Base-by-base conservation (phyloP, 2,888 invertebrate genomes). In the Andrena haemorrhoa region DNA sequence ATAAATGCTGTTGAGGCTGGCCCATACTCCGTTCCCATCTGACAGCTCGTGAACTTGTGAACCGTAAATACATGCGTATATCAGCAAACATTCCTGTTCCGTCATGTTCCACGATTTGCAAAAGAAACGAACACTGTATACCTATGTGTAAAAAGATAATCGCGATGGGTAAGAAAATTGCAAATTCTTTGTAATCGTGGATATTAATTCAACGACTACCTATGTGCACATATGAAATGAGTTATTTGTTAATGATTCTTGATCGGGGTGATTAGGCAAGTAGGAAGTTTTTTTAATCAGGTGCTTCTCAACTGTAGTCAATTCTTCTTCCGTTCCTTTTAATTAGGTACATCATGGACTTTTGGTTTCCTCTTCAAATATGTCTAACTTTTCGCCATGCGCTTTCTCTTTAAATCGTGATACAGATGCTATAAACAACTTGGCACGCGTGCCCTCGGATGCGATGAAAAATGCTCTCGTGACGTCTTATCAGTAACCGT, bases 121-220 rank as follows among this genome's bases (percentile, higher is more conserved):
- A 41, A 41, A 41, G 41, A 41, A 41, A 41, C 41, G 41, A 5
- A 41, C 16, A 41, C 16, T 16, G 16, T 41, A 5, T 12, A 16
- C 41, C 16, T 41, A 16, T n/a, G 16, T 20, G 29, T 41, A 74
- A 74, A 78, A 78, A 63, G 61, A 53, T 79, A 77, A 77, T 72
- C 56, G 49, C 10, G 68, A 63, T 56, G 61, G 63, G 63, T 49
- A 63, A 78, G 75, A 63, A 78, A 75, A 68, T 78, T 69, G 69
- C 74, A 75, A 53, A 75, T 78, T 69, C 56, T 49, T 78, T 75
- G 47, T 63, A 68, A 75, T 23, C 80, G 66, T 61, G 65, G 16
- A 41, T 41, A 41, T 66, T 78, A 78, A 68, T 53, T 63, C 58
- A 72, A 72, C 71, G 47, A 68, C 41, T 68, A 60, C 68, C 51